Base-by-base conservation (phyloP, 2,113 vertebrate genomes). In the Hippocampus guttulatus region DNA sequence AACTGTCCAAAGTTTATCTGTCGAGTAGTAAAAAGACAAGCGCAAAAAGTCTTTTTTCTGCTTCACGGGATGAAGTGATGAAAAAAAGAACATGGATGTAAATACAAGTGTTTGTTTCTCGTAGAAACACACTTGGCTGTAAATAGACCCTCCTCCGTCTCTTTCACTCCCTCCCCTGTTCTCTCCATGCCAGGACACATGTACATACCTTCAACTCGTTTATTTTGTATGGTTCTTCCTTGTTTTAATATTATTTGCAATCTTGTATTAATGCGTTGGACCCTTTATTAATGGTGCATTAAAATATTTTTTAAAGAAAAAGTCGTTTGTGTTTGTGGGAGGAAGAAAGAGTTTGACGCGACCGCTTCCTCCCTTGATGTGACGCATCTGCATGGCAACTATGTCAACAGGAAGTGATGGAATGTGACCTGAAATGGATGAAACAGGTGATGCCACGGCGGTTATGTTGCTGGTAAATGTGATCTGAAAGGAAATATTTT, bases 221-320 rank as follows among this genome's bases (percentile, higher is more conserved):
- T 91, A 85, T 91, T 89, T 88, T 87, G 88, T 88, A 84, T 87
- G 88, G 85, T 90, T 87, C 85, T 82, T 84, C 84, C 77, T 91
- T 89, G 90, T 93, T 92, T 92, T 93, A 93, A 93, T 93, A 92
- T 93, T 93, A 93, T 93, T 93, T 93, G 91, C 89, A 90, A 92
- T 93, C 92, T 93, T 93, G 92, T 93, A 93, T 93, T 92, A 92
- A 93, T 93, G 90, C 90, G 92, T 93, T 93, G 88, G 87, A 92
- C 87, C 88, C 92, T 93, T 93, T 93, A 93, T 93, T 92, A 93
- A 93, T 93, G 92, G 91, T 92, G 91, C 91, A 93, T 92, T 93
- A 93, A 93, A 93, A 90, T 93, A 93, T 93, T 93, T 93, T 93
- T 93, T 90, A 92, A 91, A 92, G 91, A 92, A 91, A 81, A 55